Evolutionary conservation across 1,140 invertebrate genomes (phyloP), one percentile per base, ranked within the genome.

Genomic region (Drosophila malerkotliana): DNA sequence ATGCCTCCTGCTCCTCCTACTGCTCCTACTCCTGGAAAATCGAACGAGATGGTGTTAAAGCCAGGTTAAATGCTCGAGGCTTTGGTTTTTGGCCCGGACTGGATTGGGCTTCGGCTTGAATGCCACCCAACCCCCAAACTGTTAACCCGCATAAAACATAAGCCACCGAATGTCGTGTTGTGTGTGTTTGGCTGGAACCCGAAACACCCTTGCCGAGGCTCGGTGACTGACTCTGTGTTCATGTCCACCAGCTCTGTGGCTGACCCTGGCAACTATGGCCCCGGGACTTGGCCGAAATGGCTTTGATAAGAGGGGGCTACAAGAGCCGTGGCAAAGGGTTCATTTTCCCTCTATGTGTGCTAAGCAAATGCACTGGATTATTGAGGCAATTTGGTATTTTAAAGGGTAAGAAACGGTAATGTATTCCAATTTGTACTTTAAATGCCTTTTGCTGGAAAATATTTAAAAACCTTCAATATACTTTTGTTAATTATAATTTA

Each of bases 81-180:
- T 41, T 48, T 28, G 30, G 30, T 37, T 45, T n/a, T 28, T 21
- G 3, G 9, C 28, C 47, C 18, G 62, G 24, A 28, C 18, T 47
- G 15, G 15, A 47, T 63, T 26, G 63, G 44, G 44, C 5, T 32
- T 28, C 39, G 30, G 45, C 18, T 26, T 15, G 44, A 18, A 28
- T 30, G 9, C 21, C 21, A 18, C 24, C 44, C 9, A 47, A 10
- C 44, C 45, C 49, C 30, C 39, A 15, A 44, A 44, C 14, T 52
- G 47, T 72, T 68, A 64, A 58, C 79, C 75, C 74, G 79, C 79
- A 82, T 82, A 75, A 72, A 68, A 66, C 64, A 75, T 82, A 79
- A 78, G 57, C 79, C 79, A 74, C 37, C 63, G 49, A 64, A 63
- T 47, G 39, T 39, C 49, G 47, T 60, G 79, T 62, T 49, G 63